Base-by-base conservation (phyloP, 1,140 invertebrate species). In the Notospermus geniculatus region DNA sequence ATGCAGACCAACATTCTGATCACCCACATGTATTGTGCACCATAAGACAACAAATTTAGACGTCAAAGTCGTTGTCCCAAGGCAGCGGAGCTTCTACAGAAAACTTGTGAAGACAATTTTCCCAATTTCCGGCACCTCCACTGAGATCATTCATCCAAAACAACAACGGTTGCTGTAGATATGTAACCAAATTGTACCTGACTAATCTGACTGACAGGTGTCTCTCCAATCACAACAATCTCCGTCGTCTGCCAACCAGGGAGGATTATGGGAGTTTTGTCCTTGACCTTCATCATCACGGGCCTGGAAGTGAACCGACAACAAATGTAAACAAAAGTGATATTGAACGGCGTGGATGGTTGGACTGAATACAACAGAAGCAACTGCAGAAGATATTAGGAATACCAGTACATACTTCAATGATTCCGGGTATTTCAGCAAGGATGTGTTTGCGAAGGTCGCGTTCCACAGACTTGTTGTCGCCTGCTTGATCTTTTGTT, bases 171-270 rank as follows among this genome's bases (percentile, higher is more conserved):
- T n/a, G n/a, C n/a, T n/a, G n/a, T n/a, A n/a, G n/a, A n/a, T n/a
- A n/a, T n/a, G n/a, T n/a, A n/a, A n/a, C n/a, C n/a, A n/a, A n/a
- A n/a, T n/a, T n/a, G n/a, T 45, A 71, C 68, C 71, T 76, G 72
- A 50, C 68, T 76, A 63, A 71, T 65, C 65, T 78, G 74, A 64
- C 73, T 76, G 28, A 71, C 50, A 22, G 76, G 76, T 11, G 76
- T 76, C 52, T 78, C 76, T 19, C 70, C 72, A 17, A 78, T 67
- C 0, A 76, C 66, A 32, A 60, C n/a, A 17, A 46, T 19, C 0
- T 60, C 58, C 17, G 67, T 60, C 2, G 61, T 45, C n/a, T 45
- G 27, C 71, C 71, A 77, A 2, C 74, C 74, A 11, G 76, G 76
- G 30, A 78, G 57, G 32, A 65, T 29, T 28, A 78, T 68, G 5